Base-by-base conservation (phyloP, 2,113 vertebrate genomes). In the Pseudois nayaur region DNA sequence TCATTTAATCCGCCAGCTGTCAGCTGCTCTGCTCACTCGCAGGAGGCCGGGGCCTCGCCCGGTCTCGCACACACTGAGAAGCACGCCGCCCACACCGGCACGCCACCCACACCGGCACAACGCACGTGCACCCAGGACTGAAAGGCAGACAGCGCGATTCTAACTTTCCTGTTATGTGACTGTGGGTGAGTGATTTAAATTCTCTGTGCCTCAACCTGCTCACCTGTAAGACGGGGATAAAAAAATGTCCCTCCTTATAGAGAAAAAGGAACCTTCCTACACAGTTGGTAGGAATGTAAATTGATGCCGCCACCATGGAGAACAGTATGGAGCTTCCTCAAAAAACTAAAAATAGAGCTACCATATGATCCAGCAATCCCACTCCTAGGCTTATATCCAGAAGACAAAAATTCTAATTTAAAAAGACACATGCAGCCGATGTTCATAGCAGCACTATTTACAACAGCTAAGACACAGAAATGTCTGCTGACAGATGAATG, bases 41-140 rank as follows among this genome's bases (percentile, higher is more conserved):
- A 52, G 19, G 52, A 14, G n/a, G 17, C 31, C 10, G 5, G 86
- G 74, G 13, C 8, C 21, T 17, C 16, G 6, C 33, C 52, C 25
- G 27, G 25, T 85, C 57, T 92, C 23, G 13, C 8, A 21, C 89
- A 31, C 52, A 48, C 76, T 13, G 25, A 50, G 17, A 76, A 12
- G 33, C 59, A 62, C 60, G 27, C 59, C 40, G 3, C 3, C 40
- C 40, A 40, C 40, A 40, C 3, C 40, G 3, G 40, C 40, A 40
- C 40, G 4, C 40, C 40, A 55, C 21, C 36, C 50, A 29, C 2
- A 16, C 8, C 4, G 0, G 40, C 19, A 25, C 25, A 6, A 1
- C 0, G 2, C 43, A 9, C 55, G 25, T 8, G 4, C 23, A 93
- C 6, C n/a, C 87, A 15, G 50, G 13, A 94, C 2, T 57, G 40